Base-by-base conservation (phyloP, 2,888 invertebrate species). In the Lacanobia oleracea region DNA sequence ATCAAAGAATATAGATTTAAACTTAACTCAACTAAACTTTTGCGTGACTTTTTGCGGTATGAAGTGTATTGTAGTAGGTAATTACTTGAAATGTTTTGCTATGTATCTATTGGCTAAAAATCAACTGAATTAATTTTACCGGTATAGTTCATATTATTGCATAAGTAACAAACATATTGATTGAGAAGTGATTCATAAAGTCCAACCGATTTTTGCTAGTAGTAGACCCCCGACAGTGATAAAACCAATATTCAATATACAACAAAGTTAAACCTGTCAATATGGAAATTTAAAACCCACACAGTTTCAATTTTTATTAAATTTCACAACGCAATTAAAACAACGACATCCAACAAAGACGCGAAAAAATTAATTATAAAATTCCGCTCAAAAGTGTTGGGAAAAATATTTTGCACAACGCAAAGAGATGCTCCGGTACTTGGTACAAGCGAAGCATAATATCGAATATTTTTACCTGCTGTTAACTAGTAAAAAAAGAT, bases 321-420 rank as follows among this genome's bases (percentile, higher is more conserved):
- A 77, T 77, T 50, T 57, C n/a, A 18, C 27, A 14, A 64, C 21
- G 59, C 53, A 53, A 79, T 50, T 61, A 65, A 69, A 77, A 69
- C 43, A 48, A 23, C 37, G 50, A 67, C 53, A n/a, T 12, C 8
- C 50, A 63, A 65, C 66, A 77, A 77, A 69, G 50, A 64, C 9
- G 37, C 1, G 56, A 67, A 77, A 64, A 79, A 65, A 77, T 33
- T 60, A 56, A 72, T 72, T 56, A 78, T n/a, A 72, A 79, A 82
- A 66, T 72, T 45, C 65, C 50, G 43, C 27, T n/a, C 21, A 66
- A 78, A 74, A 77, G 65, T 61, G 78, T 57, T 57, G 60, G 48
- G 16, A 9, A 71, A 67, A 82, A 77, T 71, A 82, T 77, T 82
- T 67, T 43, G 57, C 16, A 43, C 57, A 27, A 45, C 37, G 50